Conservation (phyloP, 1,140 invertebrate species). For the Parapsyche elsis region DNA sequence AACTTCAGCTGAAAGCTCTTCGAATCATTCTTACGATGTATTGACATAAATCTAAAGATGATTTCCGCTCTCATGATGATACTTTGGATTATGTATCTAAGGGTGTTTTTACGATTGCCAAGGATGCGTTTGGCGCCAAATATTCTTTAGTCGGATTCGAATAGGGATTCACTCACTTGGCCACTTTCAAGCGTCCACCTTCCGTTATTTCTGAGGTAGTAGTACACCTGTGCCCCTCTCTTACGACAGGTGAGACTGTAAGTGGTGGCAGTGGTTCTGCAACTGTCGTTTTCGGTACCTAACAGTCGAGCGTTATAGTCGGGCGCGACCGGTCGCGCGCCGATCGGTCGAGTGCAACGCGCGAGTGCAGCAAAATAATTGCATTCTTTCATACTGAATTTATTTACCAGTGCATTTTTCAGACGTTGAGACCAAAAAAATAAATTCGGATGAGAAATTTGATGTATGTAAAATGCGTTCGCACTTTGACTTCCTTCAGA, state of each 20-base stretch:
- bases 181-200: neutral
- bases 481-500: neutral
- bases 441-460: neutral
- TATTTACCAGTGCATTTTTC: too few species aligned
- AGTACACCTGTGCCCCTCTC: slow-evolving; percentile 23
- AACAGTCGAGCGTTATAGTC: neutral
- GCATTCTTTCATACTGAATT: neutral
- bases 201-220: neutral
- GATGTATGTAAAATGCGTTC: neutral
- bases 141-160: too few species aligned
- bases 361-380: neutral
- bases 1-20: too few species aligned
- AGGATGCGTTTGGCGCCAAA: too few species aligned
- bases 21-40: too few species aligned
- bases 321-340: neutral
- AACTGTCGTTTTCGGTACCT: neutral
- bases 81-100: too few species aligned
- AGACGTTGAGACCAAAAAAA: too few species aligned
- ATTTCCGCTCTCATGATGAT: too few species aligned
- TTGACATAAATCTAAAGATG: too few species aligned
- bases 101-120: too few species aligned
- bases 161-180: too few species aligned
- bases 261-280: neutral
- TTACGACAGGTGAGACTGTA: neutral
- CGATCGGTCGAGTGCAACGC: neutral